Percentiles rank a stretch among this genome's conserved stretches.
Conservation (phyloP, 2,797 vertebrate species). For the Coreius guichenoti region DNA sequence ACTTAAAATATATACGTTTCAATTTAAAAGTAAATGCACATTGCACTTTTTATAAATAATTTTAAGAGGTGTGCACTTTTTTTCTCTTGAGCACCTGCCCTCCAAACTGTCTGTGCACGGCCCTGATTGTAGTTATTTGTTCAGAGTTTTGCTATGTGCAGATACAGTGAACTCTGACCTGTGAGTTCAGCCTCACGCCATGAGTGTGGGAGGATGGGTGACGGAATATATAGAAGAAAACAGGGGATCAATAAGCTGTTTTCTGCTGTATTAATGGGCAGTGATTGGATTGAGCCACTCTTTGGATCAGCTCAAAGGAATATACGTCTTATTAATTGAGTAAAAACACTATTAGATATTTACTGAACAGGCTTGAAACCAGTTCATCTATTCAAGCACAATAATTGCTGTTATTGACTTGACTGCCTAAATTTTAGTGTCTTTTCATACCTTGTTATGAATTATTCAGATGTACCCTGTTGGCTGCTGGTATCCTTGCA, state of each 20-base stretch:
- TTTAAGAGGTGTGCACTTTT: no score
- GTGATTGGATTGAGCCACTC: constrained; percentile 35
- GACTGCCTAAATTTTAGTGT: background rate
- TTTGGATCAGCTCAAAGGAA: constrained; percentile 12
- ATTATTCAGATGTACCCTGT: background rate
- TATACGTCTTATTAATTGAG: background rate
- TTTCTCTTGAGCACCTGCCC: background rate
- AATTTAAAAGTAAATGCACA: background rate
- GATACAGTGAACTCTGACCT: background rate
- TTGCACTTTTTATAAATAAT: background rate
- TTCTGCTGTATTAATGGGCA: constrained; percentile 45
- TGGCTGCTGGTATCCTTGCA: constrained; percentile 1
- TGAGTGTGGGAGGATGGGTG: constrained; percentile 37
- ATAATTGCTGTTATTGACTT: background rate
- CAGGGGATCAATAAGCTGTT: constrained; percentile 43
- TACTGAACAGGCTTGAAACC: background rate
- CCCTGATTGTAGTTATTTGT: constrained; percentile 1
- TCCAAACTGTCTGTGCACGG: background rate
- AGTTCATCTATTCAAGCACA: background rate
- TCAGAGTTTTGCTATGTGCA: background rate
- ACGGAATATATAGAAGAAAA: constrained; percentile 50
- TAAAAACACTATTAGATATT: background rate
- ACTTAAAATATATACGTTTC: no score
- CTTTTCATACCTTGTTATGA: background rate
- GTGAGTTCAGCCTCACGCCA: constrained; percentile 20